Percentiles rank a stretch among this genome's conserved stretches.
Evolutionary conservation across 2,113 vertebrate genomes (phyloP).

Genomic region (Physeter macrocephalus): DNA sequence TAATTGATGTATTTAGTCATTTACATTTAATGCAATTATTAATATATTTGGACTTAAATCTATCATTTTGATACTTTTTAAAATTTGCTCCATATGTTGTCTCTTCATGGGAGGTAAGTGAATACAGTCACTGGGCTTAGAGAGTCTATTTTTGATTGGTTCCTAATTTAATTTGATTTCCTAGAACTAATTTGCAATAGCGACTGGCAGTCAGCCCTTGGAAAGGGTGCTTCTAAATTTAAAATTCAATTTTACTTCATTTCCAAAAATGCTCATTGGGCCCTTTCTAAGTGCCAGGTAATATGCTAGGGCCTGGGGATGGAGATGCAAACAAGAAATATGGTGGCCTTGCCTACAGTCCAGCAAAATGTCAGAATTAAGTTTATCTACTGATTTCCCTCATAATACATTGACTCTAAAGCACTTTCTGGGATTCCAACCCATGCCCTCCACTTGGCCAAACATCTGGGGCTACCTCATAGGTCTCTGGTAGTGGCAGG

Average conservation of each 20-base stretch:
- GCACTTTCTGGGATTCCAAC: not conserved
- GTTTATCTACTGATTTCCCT: not conserved
- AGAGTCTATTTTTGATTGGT: slow-evolving; percentile 37
- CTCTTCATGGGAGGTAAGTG: not conserved
- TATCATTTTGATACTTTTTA: not conserved
- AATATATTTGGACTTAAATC: not conserved
- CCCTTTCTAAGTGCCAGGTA: slow-evolving; percentile 22
- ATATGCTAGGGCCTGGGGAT: not conserved
- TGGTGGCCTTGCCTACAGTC: not conserved
- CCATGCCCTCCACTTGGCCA: not conserved
- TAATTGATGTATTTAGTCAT: not conserved
- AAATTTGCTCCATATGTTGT: not conserved
- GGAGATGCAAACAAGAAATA: not conserved
- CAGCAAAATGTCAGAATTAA: not conserved
- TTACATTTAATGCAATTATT: not conserved
- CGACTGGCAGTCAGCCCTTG: slow-evolving; percentile 56
- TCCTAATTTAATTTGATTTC: slow-evolving; percentile 65
- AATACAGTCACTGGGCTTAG: not conserved
- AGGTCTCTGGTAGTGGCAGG: not conserved
- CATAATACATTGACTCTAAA: not conserved
- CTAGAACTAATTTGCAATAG: slow-evolving; percentile 62
- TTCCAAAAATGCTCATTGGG: slow-evolving; percentile 56
- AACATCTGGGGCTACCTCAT: not conserved
- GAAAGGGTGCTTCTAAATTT: slow-evolving; percentile 67
- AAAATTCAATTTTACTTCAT: slow-evolving; percentile 71